Conservation (phyloP, 1,140 invertebrate species). For the Meloidogyne chitwoodi region DNA sequence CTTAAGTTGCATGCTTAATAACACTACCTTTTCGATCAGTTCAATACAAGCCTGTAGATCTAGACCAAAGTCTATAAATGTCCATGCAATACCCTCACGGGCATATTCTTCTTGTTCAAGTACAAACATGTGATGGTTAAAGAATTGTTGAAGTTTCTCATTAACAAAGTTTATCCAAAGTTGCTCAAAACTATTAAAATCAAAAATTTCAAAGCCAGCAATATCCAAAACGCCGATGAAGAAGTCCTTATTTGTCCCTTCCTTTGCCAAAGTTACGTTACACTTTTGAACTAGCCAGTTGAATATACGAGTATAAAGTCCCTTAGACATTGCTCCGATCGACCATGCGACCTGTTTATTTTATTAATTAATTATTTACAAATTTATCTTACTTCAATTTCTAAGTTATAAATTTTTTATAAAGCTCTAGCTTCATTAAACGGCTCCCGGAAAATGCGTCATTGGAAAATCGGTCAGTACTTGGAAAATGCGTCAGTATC, state of each 20-base stretch:
- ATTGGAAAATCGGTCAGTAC: too few relatives aligned
- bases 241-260: slow-evolving; percentile 52
- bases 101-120: slow-evolving; percentile 99
- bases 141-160: slow-evolving; percentile 99
- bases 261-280: slow-evolving; percentile 55
- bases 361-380: slow-evolving; percentile 14
- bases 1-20: too few relatives aligned
- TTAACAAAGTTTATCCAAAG: slow-evolving; percentile 99
- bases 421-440: too few relatives aligned
- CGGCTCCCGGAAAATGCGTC: too few relatives aligned
- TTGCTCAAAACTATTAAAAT: slow-evolving; percentile 97
- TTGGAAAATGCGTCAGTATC: too few relatives aligned
- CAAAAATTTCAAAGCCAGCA: slow-evolving; percentile 99
- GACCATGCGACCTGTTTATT: slow-evolving; percentile 59
- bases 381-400: too few relatives aligned
- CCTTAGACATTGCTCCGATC: slow-evolving; percentile 63
- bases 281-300: slow-evolving; percentile 60
- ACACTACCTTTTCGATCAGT: slow-evolving; percentile 99
- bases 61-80: slow-evolving; percentile 99
- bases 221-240: slow-evolving; percentile 93
- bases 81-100: slow-evolving; percentile 94
- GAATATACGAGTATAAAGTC: slow-evolving; percentile 58
- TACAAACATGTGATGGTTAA: slow-evolving; percentile 99
- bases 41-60: slow-evolving; percentile 97
- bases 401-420: too few relatives aligned